Conservation (phyloP, 2,113 vertebrate genomes). For the Syrmaticus mikado region DNA sequence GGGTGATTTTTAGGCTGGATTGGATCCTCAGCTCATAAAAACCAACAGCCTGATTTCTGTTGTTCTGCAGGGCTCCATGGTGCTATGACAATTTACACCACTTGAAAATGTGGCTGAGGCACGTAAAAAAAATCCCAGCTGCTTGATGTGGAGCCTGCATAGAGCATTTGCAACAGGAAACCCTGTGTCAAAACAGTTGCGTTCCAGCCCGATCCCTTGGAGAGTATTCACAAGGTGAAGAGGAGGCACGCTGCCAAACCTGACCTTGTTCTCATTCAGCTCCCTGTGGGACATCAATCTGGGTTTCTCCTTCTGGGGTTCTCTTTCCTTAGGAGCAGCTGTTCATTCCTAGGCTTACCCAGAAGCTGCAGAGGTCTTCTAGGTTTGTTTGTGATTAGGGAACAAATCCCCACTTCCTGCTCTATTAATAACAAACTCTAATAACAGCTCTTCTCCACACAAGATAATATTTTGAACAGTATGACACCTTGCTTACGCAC, state of each 20-base stretch:
- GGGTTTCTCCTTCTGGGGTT: constrained; percentile 39
- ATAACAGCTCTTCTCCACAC: not conserved
- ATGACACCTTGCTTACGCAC: not conserved
- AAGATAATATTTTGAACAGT: not conserved
- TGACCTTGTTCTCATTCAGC: constrained; percentile 30
- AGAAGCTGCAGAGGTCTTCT: constrained; percentile 37
- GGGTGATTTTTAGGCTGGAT: not conserved
- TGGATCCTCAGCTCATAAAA: not conserved
- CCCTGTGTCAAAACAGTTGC: not conserved
- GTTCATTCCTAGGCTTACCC: constrained; percentile 22
- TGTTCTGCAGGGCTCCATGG: not conserved
- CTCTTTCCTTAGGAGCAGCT: constrained; percentile 29
- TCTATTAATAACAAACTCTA: constrained; percentile 4
- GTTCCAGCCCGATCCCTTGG: not conserved
- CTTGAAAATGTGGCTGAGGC: not conserved
- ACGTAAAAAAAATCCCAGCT: not conserved
- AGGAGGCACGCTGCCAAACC: constrained; percentile 44
- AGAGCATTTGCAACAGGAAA: constrained; percentile 29
- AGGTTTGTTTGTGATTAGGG: constrained; percentile 46
- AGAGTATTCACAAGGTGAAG: constrained; percentile 52
- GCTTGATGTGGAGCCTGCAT: not conserved
- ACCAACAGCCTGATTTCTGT: not conserved
- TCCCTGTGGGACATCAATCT: constrained; percentile 28
- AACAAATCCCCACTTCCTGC: constrained; percentile 47
- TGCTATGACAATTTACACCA: not conserved